phyloP scores from a whole-genome alignment of 2,888 invertebrate species.

The Ophraella communa region DNA sequence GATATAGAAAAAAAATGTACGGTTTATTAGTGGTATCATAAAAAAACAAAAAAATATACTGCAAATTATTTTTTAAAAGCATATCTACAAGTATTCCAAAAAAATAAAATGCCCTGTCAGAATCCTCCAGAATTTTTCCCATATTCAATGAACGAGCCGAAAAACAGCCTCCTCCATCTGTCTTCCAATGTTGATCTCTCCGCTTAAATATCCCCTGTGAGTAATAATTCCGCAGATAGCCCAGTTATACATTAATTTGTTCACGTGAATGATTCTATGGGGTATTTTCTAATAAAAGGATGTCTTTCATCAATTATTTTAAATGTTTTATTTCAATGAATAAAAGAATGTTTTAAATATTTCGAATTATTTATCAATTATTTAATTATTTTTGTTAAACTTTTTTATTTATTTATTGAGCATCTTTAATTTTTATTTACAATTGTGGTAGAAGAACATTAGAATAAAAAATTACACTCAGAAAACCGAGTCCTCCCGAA shows the following conservation, averaged over 20 bases:
- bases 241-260: neutral
- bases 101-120: neutral
- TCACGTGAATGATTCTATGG: neutral
- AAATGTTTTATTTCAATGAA: too few relatives aligned
- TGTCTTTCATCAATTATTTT: neutral
- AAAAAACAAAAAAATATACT: too few relatives aligned
- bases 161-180: neutral
- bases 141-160: neutral
- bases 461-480: too few relatives aligned
- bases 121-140: neutral
- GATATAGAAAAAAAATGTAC: too few relatives aligned
- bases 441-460: too few relatives aligned
- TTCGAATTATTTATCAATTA: too few relatives aligned
- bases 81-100: neutral
- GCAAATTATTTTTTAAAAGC: too few relatives aligned
- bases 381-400: too few relatives aligned
- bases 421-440: too few relatives aligned
- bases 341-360: too few relatives aligned
- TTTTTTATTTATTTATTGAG: too few relatives aligned
- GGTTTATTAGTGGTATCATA: too few relatives aligned
- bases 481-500: neutral
- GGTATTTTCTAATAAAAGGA: neutral
- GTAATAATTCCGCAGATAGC: neutral
- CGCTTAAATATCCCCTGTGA: neutral
- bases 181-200: neutral